Base-by-base conservation (phyloP, 2,888 invertebrate genomes). In the Tachina grossa region DNA sequence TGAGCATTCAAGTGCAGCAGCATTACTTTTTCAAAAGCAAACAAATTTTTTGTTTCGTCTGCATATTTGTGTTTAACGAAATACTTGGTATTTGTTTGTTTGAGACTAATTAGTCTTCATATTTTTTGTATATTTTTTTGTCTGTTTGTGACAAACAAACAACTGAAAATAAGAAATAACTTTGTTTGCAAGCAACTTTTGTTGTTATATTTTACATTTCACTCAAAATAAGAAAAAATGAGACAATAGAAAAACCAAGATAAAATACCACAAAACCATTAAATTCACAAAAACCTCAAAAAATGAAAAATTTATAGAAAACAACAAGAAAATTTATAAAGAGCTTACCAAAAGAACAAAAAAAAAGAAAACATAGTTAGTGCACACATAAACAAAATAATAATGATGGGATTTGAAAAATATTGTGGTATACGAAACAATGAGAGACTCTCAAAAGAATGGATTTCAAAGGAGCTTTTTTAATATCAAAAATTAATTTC, bases 61-160 rank as follows among this genome's bases (percentile, higher is more conserved):
- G n/a, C 13, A 49, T 13, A n/a, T 19, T 31, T 45, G 53, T 55
- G 13, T 57, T 45, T 57, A 3, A 10, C 74, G 22, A 53, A 79
- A 69, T 59, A 78, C 65, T 74, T 85, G 49, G 47, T 76, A 53
- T 49, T 85, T 66, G 53, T 83, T 68, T 83, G 61, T 71, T 74
- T 61, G 61, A 66, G 43, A 80, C 85, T 85, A 83, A 85, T 85
- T 83, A 83, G 83, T 80, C 68, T 65, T 83, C 47, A 57, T 71
- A 39, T 83, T 76, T 49, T 68, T 78, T 31, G 31, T 47, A n/a
- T n/a, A n/a, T n/a, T n/a, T n/a, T 68, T 11, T 51, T 31, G 19
- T 16, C 59, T 31, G 19, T 16, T 68, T 53, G 43, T 59, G 41
- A 74, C 65, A 72, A 80, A 72, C 22, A 76, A 39, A 78, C 45